Conservation (phyloP, 1,140 invertebrate genomes). For the Tyrophagus putrescentiae region DNA sequence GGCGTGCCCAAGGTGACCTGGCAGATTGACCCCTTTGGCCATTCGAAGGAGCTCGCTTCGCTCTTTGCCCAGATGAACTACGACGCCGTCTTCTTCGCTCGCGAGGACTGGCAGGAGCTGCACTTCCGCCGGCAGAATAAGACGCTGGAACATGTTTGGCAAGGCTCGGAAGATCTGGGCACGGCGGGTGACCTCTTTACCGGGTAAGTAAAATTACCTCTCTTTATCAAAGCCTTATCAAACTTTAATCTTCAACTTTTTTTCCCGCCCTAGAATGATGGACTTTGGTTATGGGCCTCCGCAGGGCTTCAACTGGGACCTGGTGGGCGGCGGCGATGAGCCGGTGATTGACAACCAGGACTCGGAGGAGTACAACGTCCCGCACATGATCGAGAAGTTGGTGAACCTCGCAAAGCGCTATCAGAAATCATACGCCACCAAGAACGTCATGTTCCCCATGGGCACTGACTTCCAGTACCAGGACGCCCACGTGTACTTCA, state of each 20-base stretch:
- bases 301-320: slow-evolving; percentile 3
- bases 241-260: not conserved
- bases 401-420: not conserved
- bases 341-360: slow-evolving; percentile 19
- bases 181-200: slow-evolving; percentile 12
- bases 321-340: not conserved
- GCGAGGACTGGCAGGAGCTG: slow-evolving; percentile 32
- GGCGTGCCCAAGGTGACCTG: slow-evolving; percentile 44
- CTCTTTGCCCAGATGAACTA: slow-evolving; percentile 39
- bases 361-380: slow-evolving; percentile 21
- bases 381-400: slow-evolving; percentile 1
- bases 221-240: too few relatives aligned
- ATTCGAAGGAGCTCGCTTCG: slow-evolving; percentile 49
- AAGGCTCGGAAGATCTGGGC: slow-evolving; percentile 21
- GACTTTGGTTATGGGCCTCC: slow-evolving; percentile 5
- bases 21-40: slow-evolving; percentile 54
- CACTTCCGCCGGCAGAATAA: not conserved
- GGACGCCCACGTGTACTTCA: slow-evolving; percentile 59
- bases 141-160: slow-evolving; percentile 24
- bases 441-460: slow-evolving; percentile 23
- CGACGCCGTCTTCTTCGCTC: slow-evolving; percentile 22
- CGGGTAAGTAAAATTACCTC: slow-evolving; percentile 1
- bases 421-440: slow-evolving; percentile 8
- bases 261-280: slow-evolving; percentile 1
- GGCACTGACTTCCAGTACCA: slow-evolving; percentile 23